phyloP scores from a whole-genome alignment of 2,888 invertebrate species.

The Pristionchus japonicus region DNA sequence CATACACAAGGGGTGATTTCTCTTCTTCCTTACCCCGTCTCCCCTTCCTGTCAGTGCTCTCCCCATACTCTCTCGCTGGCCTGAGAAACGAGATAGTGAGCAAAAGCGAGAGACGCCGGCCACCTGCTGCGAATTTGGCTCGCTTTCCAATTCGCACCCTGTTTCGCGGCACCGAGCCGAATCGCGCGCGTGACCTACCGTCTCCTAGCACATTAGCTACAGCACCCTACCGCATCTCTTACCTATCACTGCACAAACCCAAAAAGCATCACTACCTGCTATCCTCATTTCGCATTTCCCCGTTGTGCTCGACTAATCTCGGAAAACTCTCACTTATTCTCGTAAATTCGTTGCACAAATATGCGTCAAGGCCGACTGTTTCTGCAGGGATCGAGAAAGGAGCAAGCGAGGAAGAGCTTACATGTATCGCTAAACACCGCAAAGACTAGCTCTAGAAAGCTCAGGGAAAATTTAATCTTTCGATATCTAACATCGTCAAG shows the following conservation, averaged over 20 bases:
- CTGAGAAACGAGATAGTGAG: not conserved
- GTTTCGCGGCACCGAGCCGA: not conserved
- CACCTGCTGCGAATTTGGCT: slow-evolving; percentile 32
- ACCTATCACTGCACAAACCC: not conserved
- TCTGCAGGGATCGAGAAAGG: slow-evolving; percentile 1
- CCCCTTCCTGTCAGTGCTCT: not conserved
- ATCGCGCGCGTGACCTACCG: not conserved
- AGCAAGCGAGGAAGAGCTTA: not conserved
- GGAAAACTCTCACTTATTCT: slow-evolving; percentile 40
- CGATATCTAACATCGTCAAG: not conserved
- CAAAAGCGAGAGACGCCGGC: not conserved
- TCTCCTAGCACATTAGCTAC: not conserved
- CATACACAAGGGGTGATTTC: slow-evolving; percentile 2
- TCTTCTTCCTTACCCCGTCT: not conserved
- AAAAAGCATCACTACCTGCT: not conserved
- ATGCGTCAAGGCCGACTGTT: not conserved
- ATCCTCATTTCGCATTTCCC: slow-evolving; percentile 14
- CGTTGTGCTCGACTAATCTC: not conserved
- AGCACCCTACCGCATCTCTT: not conserved
- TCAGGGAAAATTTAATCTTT: not conserved
- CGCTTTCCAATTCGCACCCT: not conserved
- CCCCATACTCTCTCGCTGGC: not conserved
- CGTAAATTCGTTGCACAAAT: slow-evolving; percentile 19
- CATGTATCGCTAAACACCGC: not conserved
- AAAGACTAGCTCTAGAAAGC: not conserved